Evolutionary conservation across 2,797 vertebrate species (phyloP).

Genomic region (Varecia variegata): DNA sequence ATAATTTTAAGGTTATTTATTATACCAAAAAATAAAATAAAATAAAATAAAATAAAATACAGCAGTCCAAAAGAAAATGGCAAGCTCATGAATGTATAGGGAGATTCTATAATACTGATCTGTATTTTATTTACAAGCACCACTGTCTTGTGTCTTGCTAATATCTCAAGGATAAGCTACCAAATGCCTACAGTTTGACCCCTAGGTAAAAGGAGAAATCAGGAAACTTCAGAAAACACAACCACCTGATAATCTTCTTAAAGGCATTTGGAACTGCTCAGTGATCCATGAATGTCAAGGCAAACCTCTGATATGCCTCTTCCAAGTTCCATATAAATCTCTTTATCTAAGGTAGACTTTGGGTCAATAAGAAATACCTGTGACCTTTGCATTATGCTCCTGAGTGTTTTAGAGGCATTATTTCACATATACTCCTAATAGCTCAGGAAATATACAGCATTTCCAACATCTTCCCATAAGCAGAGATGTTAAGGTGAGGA

Average conservation of each 20-base stretch:
- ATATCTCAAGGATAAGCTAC: slow-evolving; percentile 51
- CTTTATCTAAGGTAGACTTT: slow-evolving; percentile 56
- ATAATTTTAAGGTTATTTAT: slow-evolving; percentile 1
- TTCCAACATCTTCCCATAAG: not conserved
- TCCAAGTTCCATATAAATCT: slow-evolving; percentile 56
- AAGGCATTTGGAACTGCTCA: slow-evolving; percentile 67
- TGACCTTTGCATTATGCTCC: not conserved
- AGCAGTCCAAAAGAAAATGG: not conserved
- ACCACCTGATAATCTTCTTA: slow-evolving; percentile 73
- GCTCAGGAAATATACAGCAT: not conserved
- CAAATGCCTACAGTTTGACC: slow-evolving; percentile 51
- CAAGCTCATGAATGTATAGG: not conserved
- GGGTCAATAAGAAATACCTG: slow-evolving; percentile 48
- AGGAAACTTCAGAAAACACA: slow-evolving; percentile 65
- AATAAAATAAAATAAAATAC: slow-evolving; percentile 21
- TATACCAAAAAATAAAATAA: not conserved
- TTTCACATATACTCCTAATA: not conserved
- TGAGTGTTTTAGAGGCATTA: not conserved
- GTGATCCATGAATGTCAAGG: slow-evolving; percentile 76
- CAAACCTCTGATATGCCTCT: slow-evolving; percentile 57
- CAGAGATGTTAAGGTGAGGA: not conserved
- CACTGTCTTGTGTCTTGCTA: slow-evolving; percentile 37
- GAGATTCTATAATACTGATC: not conserved
- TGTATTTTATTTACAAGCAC: not conserved
- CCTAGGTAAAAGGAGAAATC: slow-evolving; percentile 54